phyloP scores from a whole-genome alignment of 2,113 vertebrate species.

The Ammodytes marinus region DNA sequence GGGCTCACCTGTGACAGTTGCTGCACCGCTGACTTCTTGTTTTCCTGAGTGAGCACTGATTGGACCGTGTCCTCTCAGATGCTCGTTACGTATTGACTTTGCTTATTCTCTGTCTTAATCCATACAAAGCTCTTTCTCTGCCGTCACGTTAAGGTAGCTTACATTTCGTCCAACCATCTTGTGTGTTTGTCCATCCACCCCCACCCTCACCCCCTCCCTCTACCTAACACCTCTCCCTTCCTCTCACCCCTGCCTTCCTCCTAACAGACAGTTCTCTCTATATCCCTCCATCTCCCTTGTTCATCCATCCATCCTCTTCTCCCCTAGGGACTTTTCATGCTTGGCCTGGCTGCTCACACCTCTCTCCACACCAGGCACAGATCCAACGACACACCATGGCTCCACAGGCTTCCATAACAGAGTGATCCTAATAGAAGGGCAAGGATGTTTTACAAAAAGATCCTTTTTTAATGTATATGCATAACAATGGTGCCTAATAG shows the following conservation, averaged over 20 bases:
- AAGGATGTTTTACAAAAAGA: not conserved
- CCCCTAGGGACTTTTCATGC: constrained; percentile 68
- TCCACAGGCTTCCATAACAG: constrained; percentile 23
- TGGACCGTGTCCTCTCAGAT: constrained; percentile 4
- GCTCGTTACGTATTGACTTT: not conserved
- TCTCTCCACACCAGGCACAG: constrained; percentile 55
- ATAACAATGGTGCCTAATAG: not conserved
- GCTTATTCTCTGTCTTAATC: constrained; percentile 21
- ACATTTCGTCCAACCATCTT: not conserved
- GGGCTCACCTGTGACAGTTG: constrained; percentile 44
- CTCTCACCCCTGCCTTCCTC: constrained; percentile 40
- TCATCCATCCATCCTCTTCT: constrained; percentile 57
- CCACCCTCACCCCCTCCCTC: not conserved
- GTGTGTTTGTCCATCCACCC: not conserved
- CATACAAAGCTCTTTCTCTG: not conserved
- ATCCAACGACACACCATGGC: constrained; percentile 36
- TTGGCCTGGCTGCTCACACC: constrained; percentile 60
- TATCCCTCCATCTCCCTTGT: constrained; percentile 58
- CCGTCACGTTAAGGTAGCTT: not conserved
- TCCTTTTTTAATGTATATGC: not conserved
- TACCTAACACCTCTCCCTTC: constrained; percentile 16
- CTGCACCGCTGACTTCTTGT: constrained; percentile 18
- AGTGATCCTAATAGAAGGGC: not conserved
- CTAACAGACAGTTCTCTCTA: constrained; percentile 59
- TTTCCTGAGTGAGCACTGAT: constrained; percentile 1